Evolutionary conservation across 1,140 invertebrate species (phyloP).

Genomic region (Metopolophium dirhodum): DNA sequence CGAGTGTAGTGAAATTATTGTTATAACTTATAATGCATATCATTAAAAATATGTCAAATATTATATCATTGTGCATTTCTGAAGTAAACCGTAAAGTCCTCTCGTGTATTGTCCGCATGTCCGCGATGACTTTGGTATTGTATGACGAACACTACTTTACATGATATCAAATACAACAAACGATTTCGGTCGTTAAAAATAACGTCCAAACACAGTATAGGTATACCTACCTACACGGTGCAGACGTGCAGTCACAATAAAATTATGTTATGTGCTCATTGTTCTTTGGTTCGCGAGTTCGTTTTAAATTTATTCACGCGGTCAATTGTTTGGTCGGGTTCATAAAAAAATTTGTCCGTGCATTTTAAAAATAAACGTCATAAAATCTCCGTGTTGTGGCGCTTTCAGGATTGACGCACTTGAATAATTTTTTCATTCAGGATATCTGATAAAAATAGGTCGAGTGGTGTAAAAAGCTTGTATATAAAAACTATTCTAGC

Average conservation of each 20-base stretch:
- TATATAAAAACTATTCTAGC: background rate
- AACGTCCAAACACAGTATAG: background rate
- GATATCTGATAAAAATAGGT: constrained; percentile 3
- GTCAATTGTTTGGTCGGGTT: background rate
- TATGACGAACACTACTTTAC: background rate
- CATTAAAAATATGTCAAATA: constrained; percentile 18
- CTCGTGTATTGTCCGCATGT: background rate
- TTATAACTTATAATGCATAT: background rate
- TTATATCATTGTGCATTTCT: background rate
- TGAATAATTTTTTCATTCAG: constrained; percentile 10
- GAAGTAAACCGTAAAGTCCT: background rate
- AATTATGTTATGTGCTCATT: background rate
- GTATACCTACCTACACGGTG: background rate
- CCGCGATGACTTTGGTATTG: background rate
- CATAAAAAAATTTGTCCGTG: background rate
- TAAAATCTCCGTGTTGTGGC: background rate
- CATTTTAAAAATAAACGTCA: constrained; percentile 10
- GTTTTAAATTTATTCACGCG: background rate
- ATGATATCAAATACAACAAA: background rate
- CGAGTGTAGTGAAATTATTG: background rate
- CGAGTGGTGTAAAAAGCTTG: background rate
- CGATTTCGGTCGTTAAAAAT: background rate
- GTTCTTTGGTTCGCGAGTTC: background rate
- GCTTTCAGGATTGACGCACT: constrained; percentile 15
- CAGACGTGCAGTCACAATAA: background rate